Percentiles rank a stretch among this genome's conserved stretches.
These are phyloP conservation scores for Phaethon lepturus DNA, from an alignment of 2,113 vertebrate genomes.

Conservation along the genomic window DNA sequence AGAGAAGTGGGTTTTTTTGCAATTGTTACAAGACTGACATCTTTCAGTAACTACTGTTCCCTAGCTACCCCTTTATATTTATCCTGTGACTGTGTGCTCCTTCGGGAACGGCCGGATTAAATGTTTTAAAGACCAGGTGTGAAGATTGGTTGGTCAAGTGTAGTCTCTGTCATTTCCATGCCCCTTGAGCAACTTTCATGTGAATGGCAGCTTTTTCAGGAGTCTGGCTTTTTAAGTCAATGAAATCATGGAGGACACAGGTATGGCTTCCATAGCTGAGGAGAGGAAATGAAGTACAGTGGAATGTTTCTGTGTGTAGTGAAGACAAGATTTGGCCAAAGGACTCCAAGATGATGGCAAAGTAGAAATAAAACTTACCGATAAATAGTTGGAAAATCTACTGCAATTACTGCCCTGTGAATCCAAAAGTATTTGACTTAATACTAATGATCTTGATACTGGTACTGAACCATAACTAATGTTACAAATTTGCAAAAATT, in stretches of 20 bases:
- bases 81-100: neutral
- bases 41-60: neutral
- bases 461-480: constrained; percentile 86
- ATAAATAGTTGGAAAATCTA: constrained; percentile 73
- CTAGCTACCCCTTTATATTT: neutral
- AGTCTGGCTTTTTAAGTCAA: neutral
- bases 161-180: neutral
- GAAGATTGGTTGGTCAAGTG: neutral
- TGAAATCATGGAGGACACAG: neutral
- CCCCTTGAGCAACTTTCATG: neutral
- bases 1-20: neutral
- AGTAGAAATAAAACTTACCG: constrained; percentile 55
- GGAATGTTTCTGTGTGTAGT: neutral
- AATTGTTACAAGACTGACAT: neutral
- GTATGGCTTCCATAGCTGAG: neutral
- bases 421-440: constrained; percentile 80
- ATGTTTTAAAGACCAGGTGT: neutral
- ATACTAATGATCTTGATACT: constrained; percentile 83
- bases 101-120: neutral
- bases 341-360: constrained; percentile 24
- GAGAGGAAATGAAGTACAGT: neutral
- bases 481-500: constrained; percentile 86
- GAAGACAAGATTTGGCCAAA: constrained; percentile 34
- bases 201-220: neutral
- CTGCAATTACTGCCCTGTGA: constrained; percentile 78